Percentiles rank a stretch among this genome's conserved stretches.
Conservation (phyloP, 2,797 vertebrate genomes). For the Acomys russatus region DNA sequence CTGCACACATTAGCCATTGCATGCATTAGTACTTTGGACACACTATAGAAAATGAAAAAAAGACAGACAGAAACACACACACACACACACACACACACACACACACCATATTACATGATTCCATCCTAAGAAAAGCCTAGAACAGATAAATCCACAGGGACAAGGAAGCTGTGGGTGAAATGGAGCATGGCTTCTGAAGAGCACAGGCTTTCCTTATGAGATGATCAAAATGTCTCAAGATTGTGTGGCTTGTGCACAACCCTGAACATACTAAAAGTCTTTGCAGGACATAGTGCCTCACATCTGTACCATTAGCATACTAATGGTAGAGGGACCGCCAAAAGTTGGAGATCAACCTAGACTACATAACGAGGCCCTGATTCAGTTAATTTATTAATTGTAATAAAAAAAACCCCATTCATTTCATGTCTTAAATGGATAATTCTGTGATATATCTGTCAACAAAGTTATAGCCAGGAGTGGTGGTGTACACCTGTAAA, state of each 20-base stretch:
- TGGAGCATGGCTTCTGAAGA: neutral
- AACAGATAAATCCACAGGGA: neutral
- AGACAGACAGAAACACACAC: neutral
- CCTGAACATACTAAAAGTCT: neutral
- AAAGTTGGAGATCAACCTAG: neutral
- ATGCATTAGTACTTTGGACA: neutral
- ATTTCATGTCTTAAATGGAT: neutral
- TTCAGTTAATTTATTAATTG: neutral
- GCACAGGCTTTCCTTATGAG: neutral
- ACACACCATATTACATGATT: neutral
- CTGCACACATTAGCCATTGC: neutral
- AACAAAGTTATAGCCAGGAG: neutral
- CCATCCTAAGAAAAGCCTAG: neutral
- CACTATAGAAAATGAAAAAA: neutral
- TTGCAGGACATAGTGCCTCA: neutral
- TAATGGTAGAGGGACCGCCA: neutral
- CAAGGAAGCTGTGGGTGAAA: neutral
- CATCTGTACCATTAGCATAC: neutral
- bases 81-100: neutral
- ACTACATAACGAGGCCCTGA: neutral
- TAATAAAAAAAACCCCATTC: neutral
- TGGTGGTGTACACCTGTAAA: neutral
- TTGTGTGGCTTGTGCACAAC: neutral
- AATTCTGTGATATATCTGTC: neutral
- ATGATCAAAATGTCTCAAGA: conserved; percentile 44